Evolutionary conservation across 2,888 invertebrate species (phyloP).

Genomic region (Melanchra persicariae): DNA sequence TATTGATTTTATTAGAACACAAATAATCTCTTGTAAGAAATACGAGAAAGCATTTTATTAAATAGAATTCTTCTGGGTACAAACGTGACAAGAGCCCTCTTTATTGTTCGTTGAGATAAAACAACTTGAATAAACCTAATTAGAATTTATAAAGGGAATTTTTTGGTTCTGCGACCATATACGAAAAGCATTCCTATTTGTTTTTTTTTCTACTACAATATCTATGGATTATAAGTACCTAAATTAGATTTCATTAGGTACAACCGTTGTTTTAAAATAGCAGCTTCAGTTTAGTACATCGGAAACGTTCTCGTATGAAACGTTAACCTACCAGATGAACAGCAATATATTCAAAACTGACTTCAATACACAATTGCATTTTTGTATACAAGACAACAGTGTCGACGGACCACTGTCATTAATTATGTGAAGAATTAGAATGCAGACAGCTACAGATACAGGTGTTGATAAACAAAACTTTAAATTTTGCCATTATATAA

Average conservation of each 20-base stretch:
- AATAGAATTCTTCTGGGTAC: background rate
- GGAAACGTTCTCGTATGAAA: background rate
- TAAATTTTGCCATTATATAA: slow-evolving; percentile 51
- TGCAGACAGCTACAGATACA: slow-evolving; percentile 39
- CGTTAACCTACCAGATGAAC: background rate
- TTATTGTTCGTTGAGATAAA: background rate
- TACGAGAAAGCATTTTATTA: background rate
- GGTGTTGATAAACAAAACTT: slow-evolving; percentile 38
- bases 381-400: slow-evolving; percentile 4
- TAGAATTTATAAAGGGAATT: background rate
- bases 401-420: slow-evolving; percentile 36
- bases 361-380: background rate
- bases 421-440: slow-evolving; percentile 52
- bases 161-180: background rate
- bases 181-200: background rate
- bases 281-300: background rate
- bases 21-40: slow-evolving; percentile 5
- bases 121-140: background rate
- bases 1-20: slow-evolving; percentile 6
- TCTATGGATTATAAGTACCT: background rate
- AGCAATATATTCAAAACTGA: background rate
- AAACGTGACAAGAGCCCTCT: no score
- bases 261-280: background rate
- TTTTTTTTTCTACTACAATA: background rate
- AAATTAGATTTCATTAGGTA: background rate